phyloP scores from a whole-genome alignment of 2,888 invertebrate genomes.

The Baronia brevicornis region DNA sequence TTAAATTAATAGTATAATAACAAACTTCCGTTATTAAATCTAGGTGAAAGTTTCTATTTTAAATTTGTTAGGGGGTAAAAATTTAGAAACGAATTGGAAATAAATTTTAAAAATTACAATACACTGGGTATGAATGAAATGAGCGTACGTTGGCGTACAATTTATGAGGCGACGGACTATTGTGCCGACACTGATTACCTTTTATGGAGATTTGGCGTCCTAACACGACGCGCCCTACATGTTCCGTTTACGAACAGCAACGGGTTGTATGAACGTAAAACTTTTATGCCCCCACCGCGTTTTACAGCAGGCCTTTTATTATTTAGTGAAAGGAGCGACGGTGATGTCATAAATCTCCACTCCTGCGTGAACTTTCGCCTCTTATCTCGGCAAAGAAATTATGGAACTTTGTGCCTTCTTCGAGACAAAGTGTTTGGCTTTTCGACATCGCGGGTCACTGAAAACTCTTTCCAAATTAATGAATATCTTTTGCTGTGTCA shows the following conservation, averaged over 20 bases:
- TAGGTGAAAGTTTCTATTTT: no score
- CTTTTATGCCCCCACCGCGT: slow-evolving; percentile 69
- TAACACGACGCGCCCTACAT: slow-evolving; percentile 49
- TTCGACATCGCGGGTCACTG: slow-evolving; percentile 62
- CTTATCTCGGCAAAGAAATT: slow-evolving; percentile 74
- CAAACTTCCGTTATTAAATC: no score
- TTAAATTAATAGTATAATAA: no score
- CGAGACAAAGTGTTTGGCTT: slow-evolving; percentile 74
- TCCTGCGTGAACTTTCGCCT: slow-evolving; percentile 75
- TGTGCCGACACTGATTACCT: slow-evolving; percentile 67
- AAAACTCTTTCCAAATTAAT: slow-evolving; percentile 35
- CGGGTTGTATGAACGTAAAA: slow-evolving; percentile 73
- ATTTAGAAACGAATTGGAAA: no score
- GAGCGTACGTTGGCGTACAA: slow-evolving; percentile 46
- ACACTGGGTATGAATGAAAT: slow-evolving; percentile 26
- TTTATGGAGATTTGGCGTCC: slow-evolving; percentile 65
- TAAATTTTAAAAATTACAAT: slow-evolving; percentile 8
- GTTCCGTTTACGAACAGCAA: slow-evolving; percentile 57
- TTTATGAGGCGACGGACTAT: slow-evolving; percentile 54
- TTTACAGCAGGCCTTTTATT: slow-evolving; percentile 74
- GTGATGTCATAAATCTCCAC: slow-evolving; percentile 74
- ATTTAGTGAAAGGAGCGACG: slow-evolving; percentile 75
- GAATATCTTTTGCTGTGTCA: background rate
- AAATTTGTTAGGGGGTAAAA: no score
- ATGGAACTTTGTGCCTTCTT: slow-evolving; percentile 72